Evolutionary conservation across 2,888 invertebrate species (phyloP), one percentile per base, ranked within the genome.

Genomic region (Epinotia ramella): DNA sequence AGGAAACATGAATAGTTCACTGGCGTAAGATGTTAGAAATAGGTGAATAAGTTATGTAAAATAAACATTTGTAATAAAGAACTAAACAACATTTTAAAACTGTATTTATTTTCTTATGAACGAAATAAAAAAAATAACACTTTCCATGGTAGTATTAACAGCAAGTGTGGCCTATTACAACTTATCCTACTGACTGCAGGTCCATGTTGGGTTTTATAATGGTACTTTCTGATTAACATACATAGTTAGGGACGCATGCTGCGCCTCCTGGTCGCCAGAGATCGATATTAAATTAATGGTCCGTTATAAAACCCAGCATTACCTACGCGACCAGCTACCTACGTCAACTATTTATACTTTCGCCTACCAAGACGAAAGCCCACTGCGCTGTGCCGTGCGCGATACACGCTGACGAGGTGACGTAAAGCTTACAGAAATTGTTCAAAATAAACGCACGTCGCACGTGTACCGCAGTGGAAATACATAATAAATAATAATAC

Each of bases 111-210:
- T 74, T 20, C 44, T 67, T 66, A 66, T 40, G 9, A 73, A 73
- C 62, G 68, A 68, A 44, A 57, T 69, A 74, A 74, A 69, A 73
- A 73, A 73, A 68, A 63, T 18, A 64, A 63, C 68, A 69, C 64
- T 74, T n/a, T 73, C 57, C 24, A 57, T 49, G 13, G 16, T 13
- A 49, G 16, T 63, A 24, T 44, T 69, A 18, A 66, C n/a, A 66
- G 9, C 28, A 65, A 65, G 6, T n/a, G 63, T 44, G 16, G 16
- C n/a, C 28, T 65, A 49, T n/a, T 20, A 49, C 16, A 49, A 49
- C 6, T 49, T 53, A 53, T n/a, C n/a, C 13, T 53, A n/a, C 53
- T 53, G 7, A 16, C 49, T 49, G 16, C 16, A 53, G 53, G 6
- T n/a, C 53, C n/a, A 16, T 5, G 53, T 53, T n/a, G n/a, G 49